Conservation (phyloP, 2,888 invertebrate genomes). For the Meganola albula region DNA sequence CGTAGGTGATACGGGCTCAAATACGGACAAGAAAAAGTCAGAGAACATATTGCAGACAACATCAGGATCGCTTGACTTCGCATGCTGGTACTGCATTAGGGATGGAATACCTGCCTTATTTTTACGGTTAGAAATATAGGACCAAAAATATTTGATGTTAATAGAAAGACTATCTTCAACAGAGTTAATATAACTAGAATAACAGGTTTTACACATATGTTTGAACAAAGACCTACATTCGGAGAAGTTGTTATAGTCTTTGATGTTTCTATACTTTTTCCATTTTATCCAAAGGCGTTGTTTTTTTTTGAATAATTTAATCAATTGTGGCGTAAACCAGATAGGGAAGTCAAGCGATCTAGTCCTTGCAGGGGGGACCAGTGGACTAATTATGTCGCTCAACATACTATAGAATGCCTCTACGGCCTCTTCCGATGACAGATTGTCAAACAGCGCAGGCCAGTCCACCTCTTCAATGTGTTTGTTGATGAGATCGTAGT, state of each 20-base stretch:
- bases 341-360: conserved; percentile 1
- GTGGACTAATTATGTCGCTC: background rate
- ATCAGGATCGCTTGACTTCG: background rate
- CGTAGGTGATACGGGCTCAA: background rate
- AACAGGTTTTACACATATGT: no score
- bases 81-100: conserved; percentile 1
- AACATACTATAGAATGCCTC: conserved; percentile 1
- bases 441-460: background rate
- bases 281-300: conserved; percentile 2
- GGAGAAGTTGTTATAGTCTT: conserved; percentile 2
- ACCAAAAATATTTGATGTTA: conserved; percentile 4
- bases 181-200: background rate
- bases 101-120: background rate
- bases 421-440: background rate
- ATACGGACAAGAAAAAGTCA: background rate
- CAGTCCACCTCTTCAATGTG: background rate
- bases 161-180: conserved; percentile 1
- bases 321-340: conserved; percentile 3
- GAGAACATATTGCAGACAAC: conserved; percentile 1
- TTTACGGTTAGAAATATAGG: conserved; percentile 5
- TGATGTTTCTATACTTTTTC: conserved; percentile 4
- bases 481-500: background rate
- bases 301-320: conserved; percentile 4
- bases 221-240: background rate
- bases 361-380: background rate